A percentile compares a stretch with the other conserved stretches of the same genome.
Conservation (phyloP, 2,113 vertebrate genomes). For the Rhynchomys soricoides region DNA sequence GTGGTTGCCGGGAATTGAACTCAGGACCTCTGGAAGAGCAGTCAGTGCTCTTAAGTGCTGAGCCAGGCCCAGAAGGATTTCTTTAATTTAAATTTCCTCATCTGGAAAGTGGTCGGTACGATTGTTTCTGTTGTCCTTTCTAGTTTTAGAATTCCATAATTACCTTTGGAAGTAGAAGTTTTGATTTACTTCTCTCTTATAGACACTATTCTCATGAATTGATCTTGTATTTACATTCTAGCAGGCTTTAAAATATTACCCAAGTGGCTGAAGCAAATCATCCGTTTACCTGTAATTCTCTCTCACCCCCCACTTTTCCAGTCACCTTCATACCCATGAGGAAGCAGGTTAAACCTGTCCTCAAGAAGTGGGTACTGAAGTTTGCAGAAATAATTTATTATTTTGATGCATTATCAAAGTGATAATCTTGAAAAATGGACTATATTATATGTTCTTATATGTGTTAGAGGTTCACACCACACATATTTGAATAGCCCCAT, state of each 20-base stretch:
- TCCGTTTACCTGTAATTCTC: not conserved
- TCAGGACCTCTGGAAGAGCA: too few species aligned
- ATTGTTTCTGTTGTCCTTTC: not conserved
- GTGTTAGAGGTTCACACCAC: not conserved
- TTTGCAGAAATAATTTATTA: not conserved
- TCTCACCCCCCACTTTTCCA: not conserved
- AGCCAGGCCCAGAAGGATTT: not conserved
- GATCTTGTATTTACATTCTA: not conserved
- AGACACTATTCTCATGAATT: not conserved
- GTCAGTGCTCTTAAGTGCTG: too few species aligned
- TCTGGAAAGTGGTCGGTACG: not conserved
- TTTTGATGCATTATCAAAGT: conserved; percentile 8
- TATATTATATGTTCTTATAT: not conserved
- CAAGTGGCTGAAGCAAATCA: not conserved
- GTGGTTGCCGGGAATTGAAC: too few species aligned
- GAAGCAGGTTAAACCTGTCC: not conserved
- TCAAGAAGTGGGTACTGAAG: not conserved
- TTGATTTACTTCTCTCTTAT: not conserved
- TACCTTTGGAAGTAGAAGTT: not conserved
- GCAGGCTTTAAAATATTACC: not conserved
- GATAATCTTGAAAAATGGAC: not conserved
- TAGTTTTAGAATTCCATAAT: not conserved
- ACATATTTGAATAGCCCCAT: not conserved
- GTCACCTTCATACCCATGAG: not conserved
- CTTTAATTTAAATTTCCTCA: not conserved